phyloP scores from a whole-genome alignment of 1,140 invertebrate genomes.

The Atopsyche davidsoni region DNA sequence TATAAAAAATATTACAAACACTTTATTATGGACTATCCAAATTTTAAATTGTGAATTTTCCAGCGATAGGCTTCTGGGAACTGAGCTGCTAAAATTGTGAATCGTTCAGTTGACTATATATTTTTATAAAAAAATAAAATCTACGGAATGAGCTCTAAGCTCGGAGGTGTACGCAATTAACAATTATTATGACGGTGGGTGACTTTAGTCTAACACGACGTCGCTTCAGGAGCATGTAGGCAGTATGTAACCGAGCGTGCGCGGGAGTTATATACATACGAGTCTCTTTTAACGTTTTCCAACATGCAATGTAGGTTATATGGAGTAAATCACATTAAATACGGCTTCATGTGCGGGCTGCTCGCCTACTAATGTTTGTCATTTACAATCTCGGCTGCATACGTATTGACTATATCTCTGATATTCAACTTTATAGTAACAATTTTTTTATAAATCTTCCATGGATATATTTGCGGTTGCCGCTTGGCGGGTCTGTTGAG shows the following conservation, averaged over 20 bases:
- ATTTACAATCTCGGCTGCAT: constrained; percentile 30
- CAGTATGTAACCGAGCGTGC: not conserved
- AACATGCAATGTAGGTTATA: constrained; percentile 29
- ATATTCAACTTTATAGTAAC: constrained; percentile 10
- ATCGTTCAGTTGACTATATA: constrained; percentile 25
- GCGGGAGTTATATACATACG: constrained; percentile 13
- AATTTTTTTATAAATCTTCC: constrained; percentile 24
- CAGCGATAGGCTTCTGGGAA: too few species aligned
- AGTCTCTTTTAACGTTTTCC: constrained; percentile 28
- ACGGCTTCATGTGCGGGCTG: constrained; percentile 28
- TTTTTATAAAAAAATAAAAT: constrained; percentile 24
- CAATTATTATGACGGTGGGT: too few species aligned
- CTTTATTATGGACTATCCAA: constrained; percentile 8
- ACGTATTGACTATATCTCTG: constrained; percentile 24
- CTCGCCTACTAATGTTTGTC: constrained; percentile 27
- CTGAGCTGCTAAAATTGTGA: constrained; percentile 19
- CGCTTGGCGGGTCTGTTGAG: constrained; percentile 8
- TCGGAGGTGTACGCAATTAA: too few species aligned
- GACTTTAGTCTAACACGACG: too few species aligned
- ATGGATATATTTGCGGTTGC: constrained; percentile 18
- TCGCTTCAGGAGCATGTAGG: not conserved
- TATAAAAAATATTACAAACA: constrained; percentile 15
- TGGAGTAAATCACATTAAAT: constrained; percentile 27
- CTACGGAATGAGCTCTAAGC: constrained; percentile 12
- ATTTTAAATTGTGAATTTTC: too few species aligned